Conservation (phyloP, 2,797 vertebrate genomes). For the Chiloscyllium punctatum region DNA sequence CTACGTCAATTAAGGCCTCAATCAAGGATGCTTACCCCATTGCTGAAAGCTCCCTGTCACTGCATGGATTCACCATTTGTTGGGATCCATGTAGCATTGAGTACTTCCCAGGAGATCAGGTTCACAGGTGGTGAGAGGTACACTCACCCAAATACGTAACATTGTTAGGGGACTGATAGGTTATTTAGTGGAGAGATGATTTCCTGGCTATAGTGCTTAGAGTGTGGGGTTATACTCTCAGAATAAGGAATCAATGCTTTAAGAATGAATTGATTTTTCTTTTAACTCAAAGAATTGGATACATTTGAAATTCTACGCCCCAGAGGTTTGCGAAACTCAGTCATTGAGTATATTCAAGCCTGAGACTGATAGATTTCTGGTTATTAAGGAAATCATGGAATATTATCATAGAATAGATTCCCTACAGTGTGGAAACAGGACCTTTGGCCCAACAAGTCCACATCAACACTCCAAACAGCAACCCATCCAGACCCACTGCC, state of each 20-base stretch:
- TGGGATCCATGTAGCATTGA: too few relatives aligned
- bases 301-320: not conserved
- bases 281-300: not conserved
- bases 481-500: too few relatives aligned
- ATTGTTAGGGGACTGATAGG: not conserved
- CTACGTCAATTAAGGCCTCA: too few relatives aligned
- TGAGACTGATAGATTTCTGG: not conserved
- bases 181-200: not conserved
- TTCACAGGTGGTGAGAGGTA: not conserved
- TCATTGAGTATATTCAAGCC: not conserved
- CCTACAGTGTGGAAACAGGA: too few relatives aligned
- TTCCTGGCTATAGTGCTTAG: not conserved
- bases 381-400: not conserved
- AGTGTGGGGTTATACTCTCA: too few relatives aligned
- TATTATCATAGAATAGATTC: not conserved
- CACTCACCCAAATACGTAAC: not conserved
- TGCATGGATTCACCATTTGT: too few relatives aligned
- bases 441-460: too few relatives aligned
- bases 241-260: not conserved
- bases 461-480: too few relatives aligned
- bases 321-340: not conserved
- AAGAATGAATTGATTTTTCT: not conserved
- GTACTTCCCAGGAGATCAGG: too few relatives aligned
- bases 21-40: too few relatives aligned
- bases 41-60: too few relatives aligned